Conservation (phyloP, 2,888 invertebrate genomes). For the Resseliella maxima region DNA sequence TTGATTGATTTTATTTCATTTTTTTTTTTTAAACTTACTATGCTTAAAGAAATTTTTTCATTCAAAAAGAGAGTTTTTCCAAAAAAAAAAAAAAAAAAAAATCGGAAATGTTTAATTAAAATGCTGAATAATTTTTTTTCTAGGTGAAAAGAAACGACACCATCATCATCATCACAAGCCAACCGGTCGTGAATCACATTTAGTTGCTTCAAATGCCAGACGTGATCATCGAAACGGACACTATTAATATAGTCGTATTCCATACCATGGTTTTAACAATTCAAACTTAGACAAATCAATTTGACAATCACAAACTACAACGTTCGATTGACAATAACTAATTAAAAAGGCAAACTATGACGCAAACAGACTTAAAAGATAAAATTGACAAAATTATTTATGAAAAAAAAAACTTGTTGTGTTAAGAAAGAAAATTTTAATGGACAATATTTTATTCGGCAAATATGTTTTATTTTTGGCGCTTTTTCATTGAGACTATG, state of each 20-base stretch:
- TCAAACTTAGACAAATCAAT: constrained; percentile 66
- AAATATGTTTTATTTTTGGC: constrained; percentile 23
- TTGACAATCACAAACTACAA: not conserved
- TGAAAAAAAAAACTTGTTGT: not conserved
- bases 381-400: constrained; percentile 34
- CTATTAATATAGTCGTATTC: constrained; percentile 64
- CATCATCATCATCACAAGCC: constrained; percentile 65
- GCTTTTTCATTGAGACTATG: constrained; percentile 1
- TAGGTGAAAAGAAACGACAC: constrained; percentile 67
- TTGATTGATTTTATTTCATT: constrained; percentile 4
- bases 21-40: no score
- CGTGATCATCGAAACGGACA: constrained; percentile 67
- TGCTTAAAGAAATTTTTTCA: not conserved
- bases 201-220: constrained; percentile 62
- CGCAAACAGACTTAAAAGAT: not conserved
- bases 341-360: not conserved
- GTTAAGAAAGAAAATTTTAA: not conserved
- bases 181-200: constrained; percentile 66
- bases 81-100: no score
- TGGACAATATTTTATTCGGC: not conserved
- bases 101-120: not conserved
- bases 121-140: constrained; percentile 33
- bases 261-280: constrained; percentile 67
- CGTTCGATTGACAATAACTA: not conserved
- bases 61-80: no score